Evolutionary conservation across 2,888 invertebrate species (phyloP).

Genomic region (Pristionchus japonicus): DNA sequence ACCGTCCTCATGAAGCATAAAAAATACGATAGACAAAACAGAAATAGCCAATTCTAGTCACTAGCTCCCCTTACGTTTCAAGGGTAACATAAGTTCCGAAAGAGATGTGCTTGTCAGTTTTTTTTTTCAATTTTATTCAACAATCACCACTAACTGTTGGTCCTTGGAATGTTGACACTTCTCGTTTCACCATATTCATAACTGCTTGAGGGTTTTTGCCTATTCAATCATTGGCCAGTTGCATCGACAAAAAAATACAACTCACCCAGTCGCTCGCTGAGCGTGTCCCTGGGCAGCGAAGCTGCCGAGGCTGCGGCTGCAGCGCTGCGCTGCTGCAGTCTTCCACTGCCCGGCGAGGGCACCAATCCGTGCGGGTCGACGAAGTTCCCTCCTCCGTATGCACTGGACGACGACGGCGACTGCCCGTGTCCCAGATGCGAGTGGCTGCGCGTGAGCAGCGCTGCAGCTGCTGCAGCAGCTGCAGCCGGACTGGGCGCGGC

Average conservation of each 20-base stretch:
- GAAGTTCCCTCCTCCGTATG: neutral
- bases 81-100: neutral
- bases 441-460: constrained; percentile 38
- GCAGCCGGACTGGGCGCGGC: constrained; percentile 46
- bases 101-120: neutral
- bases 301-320: neutral
- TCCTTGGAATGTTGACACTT: neutral
- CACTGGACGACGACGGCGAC: constrained; percentile 10
- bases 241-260: neutral
- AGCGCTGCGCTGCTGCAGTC: neutral
- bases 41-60: neutral
- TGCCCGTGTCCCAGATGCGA: neutral
- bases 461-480: constrained; percentile 40
- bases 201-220: neutral
- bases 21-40: too few relatives aligned
- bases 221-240: neutral
- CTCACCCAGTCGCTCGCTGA: constrained; percentile 32
- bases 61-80: neutral
- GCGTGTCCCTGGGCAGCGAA: constrained; percentile 16
- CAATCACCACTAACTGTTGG: too few relatives aligned
- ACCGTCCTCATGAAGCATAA: too few relatives aligned
- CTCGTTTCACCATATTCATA: neutral
- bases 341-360: neutral
- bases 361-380: constrained; percentile 28
- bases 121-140: neutral